Evolutionary conservation across 2,888 invertebrate species (phyloP).

Genomic region (Tenthredo mesomela): DNA sequence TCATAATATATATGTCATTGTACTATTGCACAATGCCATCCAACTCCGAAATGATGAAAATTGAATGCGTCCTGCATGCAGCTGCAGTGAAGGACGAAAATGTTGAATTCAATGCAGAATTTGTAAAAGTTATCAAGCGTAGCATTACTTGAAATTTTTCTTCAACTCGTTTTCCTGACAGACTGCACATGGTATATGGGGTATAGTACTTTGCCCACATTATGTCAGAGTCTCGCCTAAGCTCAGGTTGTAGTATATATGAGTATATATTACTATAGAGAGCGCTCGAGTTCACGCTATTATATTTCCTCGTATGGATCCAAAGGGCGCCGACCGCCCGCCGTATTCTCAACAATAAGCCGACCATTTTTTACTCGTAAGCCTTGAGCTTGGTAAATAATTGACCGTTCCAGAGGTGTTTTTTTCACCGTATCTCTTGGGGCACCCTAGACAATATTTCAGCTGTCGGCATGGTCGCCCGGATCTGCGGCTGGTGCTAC

Average conservation of each 20-base stretch:
- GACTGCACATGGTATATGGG: conserved; percentile 29
- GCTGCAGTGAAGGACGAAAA: background rate
- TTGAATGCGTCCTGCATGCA: background rate
- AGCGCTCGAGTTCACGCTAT: conserved; percentile 49
- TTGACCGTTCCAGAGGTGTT: conserved; percentile 37
- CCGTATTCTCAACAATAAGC: conserved; percentile 58
- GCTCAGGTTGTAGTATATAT: conserved; percentile 31
- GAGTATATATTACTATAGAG: conserved; percentile 9
- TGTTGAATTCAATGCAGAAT: background rate
- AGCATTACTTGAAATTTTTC: conserved; percentile 2
- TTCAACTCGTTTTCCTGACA: conserved; percentile 4
- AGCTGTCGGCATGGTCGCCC: conserved; percentile 13
- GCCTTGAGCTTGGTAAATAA: conserved; percentile 47
- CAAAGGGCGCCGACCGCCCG: conserved; percentile 47
- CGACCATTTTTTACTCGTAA: conserved; percentile 59
- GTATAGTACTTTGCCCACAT: conserved; percentile 30
- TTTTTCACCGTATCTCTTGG: background rate
- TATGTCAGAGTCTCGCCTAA: conserved; percentile 36
- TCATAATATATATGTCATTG: too few species aligned
- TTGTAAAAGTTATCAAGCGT: background rate
- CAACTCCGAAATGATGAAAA: background rate
- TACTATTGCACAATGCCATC: background rate
- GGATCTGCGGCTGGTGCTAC: conserved; percentile 34
- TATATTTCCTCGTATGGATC: conserved; percentile 49
- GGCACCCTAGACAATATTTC: conserved; percentile 41